These are phyloP conservation scores for Callinectes sapidus DNA, from an alignment of 2,888 invertebrate genomes.

Conservation along the genomic window DNA sequence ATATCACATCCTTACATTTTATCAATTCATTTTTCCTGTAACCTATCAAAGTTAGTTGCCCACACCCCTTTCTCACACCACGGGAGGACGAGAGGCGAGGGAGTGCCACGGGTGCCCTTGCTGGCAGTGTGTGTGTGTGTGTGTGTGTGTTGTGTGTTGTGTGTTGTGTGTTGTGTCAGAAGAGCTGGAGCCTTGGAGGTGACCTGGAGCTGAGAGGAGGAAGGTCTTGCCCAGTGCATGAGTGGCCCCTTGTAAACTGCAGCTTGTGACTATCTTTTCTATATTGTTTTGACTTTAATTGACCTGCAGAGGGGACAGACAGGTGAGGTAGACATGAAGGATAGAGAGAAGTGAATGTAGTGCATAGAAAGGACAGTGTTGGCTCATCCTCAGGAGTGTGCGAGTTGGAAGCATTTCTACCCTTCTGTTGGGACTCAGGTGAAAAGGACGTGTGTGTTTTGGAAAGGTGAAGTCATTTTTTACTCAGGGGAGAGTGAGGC, in stretches of 20 bases:
- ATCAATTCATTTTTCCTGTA: neutral
- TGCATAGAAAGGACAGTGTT: neutral
- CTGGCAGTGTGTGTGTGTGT: neutral
- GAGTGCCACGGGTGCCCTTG: neutral
- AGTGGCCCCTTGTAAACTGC: neutral
- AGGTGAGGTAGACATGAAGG: neutral
- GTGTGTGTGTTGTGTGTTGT: too few species aligned
- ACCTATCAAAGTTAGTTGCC: neutral
- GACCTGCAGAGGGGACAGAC: neutral
- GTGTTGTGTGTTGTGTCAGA: neutral
- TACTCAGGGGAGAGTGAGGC: neutral
- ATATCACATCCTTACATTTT: neutral
- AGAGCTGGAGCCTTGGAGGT: neutral
- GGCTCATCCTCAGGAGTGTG: neutral
- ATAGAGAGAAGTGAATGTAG: neutral
- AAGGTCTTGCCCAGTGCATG: neutral
- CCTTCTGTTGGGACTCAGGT: neutral
- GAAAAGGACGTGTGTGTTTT: neutral
- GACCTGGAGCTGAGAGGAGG: too few species aligned
- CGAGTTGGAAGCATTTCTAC: neutral
- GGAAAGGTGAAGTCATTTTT: neutral
- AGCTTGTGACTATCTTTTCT: neutral
- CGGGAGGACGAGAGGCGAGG: neutral
- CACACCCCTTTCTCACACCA: neutral
- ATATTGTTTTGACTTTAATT: neutral